Base-by-base conservation (phyloP, 1,140 invertebrate genomes). In the Carcinoscorpius rotundicauda region DNA sequence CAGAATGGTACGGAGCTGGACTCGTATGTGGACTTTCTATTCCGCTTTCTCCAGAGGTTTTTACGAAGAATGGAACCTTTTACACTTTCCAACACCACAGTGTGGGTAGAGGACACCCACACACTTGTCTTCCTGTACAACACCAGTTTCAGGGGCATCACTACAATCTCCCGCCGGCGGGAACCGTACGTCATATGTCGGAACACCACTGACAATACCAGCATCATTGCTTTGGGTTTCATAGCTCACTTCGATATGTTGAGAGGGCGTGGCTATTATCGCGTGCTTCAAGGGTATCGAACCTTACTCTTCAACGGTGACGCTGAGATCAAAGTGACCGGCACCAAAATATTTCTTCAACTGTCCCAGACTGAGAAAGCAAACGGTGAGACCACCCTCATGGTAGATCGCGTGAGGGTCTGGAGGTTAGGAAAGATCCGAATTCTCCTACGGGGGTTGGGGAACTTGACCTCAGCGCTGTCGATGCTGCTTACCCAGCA, bases 251-350 rank as follows among this genome's bases (percentile, higher is more conserved):
- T 73, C 9, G 70, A 73, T 51, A 69, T 72, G 6, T 10, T 71
- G n/a, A 62, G 67, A 52, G 63, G 72, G 3, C 62, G 52, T 8
- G 59, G 68, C 48, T 71, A 72, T 52, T 73, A 72, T 59, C 62
- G 71, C 49, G 71, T 72, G 2, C 66, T 73, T 4, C 68, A 73
- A 48, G 73, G 72, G 50, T 73, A 71, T 61, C 58, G 69, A 52
- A 63, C 64, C 49, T 67, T 73, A 9, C 61, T 73, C n/a, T 73
- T 73, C 58, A 71, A 73, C 57, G 73, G 73, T 11, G 73, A 73
- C 9, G 64, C 71, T 8, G 73, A 73, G 49, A 65, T 72, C 49
- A 63, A 68, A 8, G 53, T 73, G n/a, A 64, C 58, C 11, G 66
- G 66, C 57, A 56, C 71, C 6, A 68, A 71, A 8, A 63, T 66